Base-by-base conservation (phyloP, 2,113 vertebrate genomes). In the Oceanites oceanicus region DNA sequence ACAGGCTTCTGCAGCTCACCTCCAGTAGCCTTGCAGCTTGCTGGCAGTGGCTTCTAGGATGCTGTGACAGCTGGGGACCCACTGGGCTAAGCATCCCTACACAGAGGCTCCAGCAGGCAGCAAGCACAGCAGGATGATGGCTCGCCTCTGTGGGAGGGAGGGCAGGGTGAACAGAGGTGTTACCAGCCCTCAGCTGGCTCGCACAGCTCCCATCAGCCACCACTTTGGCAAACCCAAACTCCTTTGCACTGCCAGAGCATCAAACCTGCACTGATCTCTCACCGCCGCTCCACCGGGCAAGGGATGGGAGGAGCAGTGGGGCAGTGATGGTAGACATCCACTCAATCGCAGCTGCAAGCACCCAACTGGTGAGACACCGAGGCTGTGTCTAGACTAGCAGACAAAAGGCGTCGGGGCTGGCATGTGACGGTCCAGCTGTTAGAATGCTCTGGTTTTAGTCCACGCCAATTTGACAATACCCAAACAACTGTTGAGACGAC, bases 61-160 rank as follows among this genome's bases (percentile, higher is more conserved):
- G 56, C 62, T 67, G 78, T 59, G 62, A 55, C 56, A 75, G 17
- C 11, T 61, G 66, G n/a, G 55, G 38, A 94, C 36, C 21, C 27
- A 13, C 14, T 2, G 3, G 26, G 27, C 67, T 84, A 42, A 76
- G 45, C 40, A 53, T 73, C 75, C 42, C 59, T 77, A 19, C 19
- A 13, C 26, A 63, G 44, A 87, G n/a, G 38, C 38, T 86, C 36
- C 42, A 49, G 40, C 45, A 66, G 19, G n/a, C 67, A 68, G 62
- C 0, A 1, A 79, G 44, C 23, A 34, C 49, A 52, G 26, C 0
- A 0, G 36, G 50, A 49, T 23, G 30, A 15, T 34, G 66, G 36
- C 38, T 67, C 13, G 5, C 44, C 77, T 27, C 68, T n/a, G 26
- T 26, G 29, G 21, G 36, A 65, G 53, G 62, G 30, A 72, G 44